A percentile compares a stretch with the other conserved stretches of the same genome.
Evolutionary conservation across 2,888 invertebrate species (phyloP).

Genomic region (Mesorhabditis spiculigera): DNA sequence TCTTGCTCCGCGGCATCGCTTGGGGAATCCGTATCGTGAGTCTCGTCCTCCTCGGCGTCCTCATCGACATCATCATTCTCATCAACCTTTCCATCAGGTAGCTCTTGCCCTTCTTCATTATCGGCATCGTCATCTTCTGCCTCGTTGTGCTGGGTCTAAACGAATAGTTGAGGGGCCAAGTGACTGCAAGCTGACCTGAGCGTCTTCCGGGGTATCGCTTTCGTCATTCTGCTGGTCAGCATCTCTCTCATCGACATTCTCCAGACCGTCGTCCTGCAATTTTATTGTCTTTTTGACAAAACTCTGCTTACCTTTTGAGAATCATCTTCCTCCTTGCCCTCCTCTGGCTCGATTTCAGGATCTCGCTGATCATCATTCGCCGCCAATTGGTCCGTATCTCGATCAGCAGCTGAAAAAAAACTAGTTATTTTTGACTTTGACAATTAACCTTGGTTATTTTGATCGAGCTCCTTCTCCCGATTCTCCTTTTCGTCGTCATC

Average conservation of each 20-base stretch:
- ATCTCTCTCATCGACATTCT: constrained; percentile 57
- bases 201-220: constrained; percentile 13
- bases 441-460: constrained; percentile 23
- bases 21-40: background rate
- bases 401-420: constrained; percentile 35
- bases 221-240: constrained; percentile 15
- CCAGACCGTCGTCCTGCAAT: constrained; percentile 65
- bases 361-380: constrained; percentile 56
- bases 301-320: constrained; percentile 38
- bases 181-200: constrained; percentile 7
- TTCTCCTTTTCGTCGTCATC: constrained; percentile 70
- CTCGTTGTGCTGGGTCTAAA: constrained; percentile 30
- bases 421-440: too few species aligned
- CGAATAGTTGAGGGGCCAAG: background rate
- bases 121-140: constrained; percentile 67
- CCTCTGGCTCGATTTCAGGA: constrained; percentile 72
- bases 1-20: constrained; percentile 15
- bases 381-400: constrained; percentile 61
- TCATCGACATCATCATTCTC: constrained; percentile 22
- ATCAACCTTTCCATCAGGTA: constrained; percentile 35
- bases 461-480: constrained; percentile 69
- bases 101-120: constrained; percentile 61
- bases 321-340: constrained; percentile 68
- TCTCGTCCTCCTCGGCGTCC: constrained; percentile 15
- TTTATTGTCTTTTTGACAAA: constrained; percentile 55